Percentiles rank a stretch among this genome's conserved stretches.
Conservation (phyloP, 2,113 vertebrate genomes). For the Microtus oregoni region DNA sequence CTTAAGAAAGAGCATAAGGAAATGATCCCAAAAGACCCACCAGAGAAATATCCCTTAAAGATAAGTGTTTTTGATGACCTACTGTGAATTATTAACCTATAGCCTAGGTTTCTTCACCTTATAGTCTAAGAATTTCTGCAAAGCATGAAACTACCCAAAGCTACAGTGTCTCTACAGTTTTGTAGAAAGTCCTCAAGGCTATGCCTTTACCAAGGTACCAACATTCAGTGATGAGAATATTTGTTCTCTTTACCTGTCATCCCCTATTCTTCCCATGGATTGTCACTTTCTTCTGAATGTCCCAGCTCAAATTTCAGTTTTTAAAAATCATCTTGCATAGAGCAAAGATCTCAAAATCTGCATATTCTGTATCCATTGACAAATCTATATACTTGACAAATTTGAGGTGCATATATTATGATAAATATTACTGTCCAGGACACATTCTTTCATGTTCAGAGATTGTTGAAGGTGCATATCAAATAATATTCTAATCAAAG, state of each 20-base stretch:
- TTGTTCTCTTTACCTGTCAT: slow-evolving; percentile 65
- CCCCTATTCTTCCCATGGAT: slow-evolving; percentile 72
- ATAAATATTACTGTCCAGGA: slow-evolving; percentile 77
- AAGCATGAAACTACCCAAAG: slow-evolving; percentile 89
- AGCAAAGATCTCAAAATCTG: slow-evolving; percentile 74
- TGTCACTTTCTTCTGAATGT: slow-evolving; percentile 82
- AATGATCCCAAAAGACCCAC: slow-evolving; percentile 74
- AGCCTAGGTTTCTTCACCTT: slow-evolving; percentile 85
- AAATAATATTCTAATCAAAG: slow-evolving; percentile 56
- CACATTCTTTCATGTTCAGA: slow-evolving; percentile 46
- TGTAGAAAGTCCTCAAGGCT: slow-evolving; percentile 84
- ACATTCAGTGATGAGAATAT: slow-evolving; percentile 69
- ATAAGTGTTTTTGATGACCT: slow-evolving; percentile 75
- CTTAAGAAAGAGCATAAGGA: slow-evolving; percentile 83
- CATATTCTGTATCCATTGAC: slow-evolving; percentile 76
- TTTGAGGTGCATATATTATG: slow-evolving; percentile 79
- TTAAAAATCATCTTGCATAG: slow-evolving; percentile 70
- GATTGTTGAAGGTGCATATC: slow-evolving; percentile 66
- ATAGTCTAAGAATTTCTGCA: slow-evolving; percentile 86
- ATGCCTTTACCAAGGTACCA: slow-evolving; percentile 80
- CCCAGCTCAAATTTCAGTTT: slow-evolving; percentile 73
- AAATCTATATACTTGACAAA: slow-evolving; percentile 71
- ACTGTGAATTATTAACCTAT: slow-evolving; percentile 84
- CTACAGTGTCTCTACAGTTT: slow-evolving; percentile 85
- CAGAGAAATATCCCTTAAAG: slow-evolving; percentile 75